phyloP scores from a whole-genome alignment of 2,797 vertebrate species.

The Brachyalestes nurse region DNA sequence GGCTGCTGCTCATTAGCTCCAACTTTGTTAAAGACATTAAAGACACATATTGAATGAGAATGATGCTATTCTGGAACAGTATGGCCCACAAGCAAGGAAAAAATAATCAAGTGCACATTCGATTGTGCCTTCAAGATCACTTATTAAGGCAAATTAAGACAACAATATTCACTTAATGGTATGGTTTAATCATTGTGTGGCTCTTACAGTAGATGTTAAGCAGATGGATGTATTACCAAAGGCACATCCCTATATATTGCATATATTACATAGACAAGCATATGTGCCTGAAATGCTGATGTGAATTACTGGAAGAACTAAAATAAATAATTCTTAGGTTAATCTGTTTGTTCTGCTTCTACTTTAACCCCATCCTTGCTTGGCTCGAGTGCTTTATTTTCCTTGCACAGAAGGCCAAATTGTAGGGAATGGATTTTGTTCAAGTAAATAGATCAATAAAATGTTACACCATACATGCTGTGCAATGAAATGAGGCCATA shows the following conservation, averaged over 20 bases:
- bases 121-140: not conserved
- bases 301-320: not conserved
- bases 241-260: not conserved
- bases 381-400: not conserved
- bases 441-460: not conserved
- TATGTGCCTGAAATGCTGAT: not conserved
- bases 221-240: not conserved
- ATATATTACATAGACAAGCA: not conserved
- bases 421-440: not conserved
- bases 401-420: not conserved
- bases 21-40: slow-evolving; percentile 28
- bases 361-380: not conserved
- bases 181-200: slow-evolving; percentile 8
- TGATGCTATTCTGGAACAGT: not conserved
- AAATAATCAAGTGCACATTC: slow-evolving; percentile 3
- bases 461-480: not conserved
- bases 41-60: slow-evolving; percentile 5
- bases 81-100: not conserved
- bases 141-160: slow-evolving; percentile 8
- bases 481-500: not conserved
- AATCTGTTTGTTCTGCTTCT: not conserved
- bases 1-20: slow-evolving; percentile 11
- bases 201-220: not conserved
- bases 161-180: not conserved
- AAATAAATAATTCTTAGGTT: not conserved